phyloP scores from a whole-genome alignment of 1,140 invertebrate species.

The Listronotus bonariensis region DNA sequence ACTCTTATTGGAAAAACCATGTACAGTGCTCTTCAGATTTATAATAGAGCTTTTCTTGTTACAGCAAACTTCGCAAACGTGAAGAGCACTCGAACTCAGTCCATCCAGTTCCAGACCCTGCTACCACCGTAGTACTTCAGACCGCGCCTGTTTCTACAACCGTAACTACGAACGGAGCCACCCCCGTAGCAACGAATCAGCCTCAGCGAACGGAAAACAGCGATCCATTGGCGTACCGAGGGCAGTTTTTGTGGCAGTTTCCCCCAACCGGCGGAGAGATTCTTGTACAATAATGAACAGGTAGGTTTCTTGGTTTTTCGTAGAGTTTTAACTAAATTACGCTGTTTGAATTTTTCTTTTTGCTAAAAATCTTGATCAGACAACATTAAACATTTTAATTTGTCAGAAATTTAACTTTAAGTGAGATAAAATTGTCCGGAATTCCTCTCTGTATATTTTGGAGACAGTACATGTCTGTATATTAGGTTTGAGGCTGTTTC shows the following conservation, averaged over 20 bases:
- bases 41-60: too few relatives aligned
- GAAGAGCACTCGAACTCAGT: slow-evolving; percentile 73
- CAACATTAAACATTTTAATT: too few relatives aligned
- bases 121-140: slow-evolving; percentile 66
- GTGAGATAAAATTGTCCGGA: too few relatives aligned
- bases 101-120: slow-evolving; percentile 57
- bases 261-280: slow-evolving; percentile 69
- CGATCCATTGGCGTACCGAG: slow-evolving; percentile 52
- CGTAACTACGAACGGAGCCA: slow-evolving; percentile 39
- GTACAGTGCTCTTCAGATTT: too few relatives aligned
- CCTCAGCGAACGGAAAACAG: slow-evolving; percentile 39
- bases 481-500: too few relatives aligned
- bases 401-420: too few relatives aligned
- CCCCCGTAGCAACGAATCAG: slow-evolving; percentile 39
- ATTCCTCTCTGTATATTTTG: too few relatives aligned
- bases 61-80: slow-evolving; percentile 80
- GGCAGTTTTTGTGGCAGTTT: slow-evolving; percentile 77
- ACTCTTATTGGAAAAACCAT: too few relatives aligned
- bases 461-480: too few relatives aligned
- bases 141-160: slow-evolving; percentile 56
- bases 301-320: slow-evolving; percentile 58
- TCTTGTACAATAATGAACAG: slow-evolving; percentile 79
- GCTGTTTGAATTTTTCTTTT: too few relatives aligned
- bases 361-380: too few relatives aligned
- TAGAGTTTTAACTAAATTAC: background rate